Base-by-base conservation (phyloP, 2,113 vertebrate genomes). In the Megaptera novaeangliae region DNA sequence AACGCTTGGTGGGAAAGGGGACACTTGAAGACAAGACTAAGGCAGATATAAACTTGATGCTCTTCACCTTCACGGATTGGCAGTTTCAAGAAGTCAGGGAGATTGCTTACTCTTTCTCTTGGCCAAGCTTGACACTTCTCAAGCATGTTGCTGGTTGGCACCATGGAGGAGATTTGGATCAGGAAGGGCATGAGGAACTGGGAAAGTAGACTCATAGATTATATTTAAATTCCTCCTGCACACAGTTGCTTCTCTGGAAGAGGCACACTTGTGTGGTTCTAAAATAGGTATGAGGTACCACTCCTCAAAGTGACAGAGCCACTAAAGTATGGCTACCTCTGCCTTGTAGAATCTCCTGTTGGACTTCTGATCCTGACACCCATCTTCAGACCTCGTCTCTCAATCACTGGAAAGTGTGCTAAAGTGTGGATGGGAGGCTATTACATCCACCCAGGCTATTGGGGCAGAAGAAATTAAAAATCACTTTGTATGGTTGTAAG, bases 281-380 rank as follows among this genome's bases (percentile, higher is more conserved):
- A 49, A 44, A 18, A 7, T 1, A n/a, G 11, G 10, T 13, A 25
- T 10, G 4, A 88, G 20, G 17, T 18, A 10, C 0, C 2, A 5
- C 59, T 18, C 31, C 8, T 82, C 66, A 46, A 61, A 74, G 25
- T 27, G 27, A n/a, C 31, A 31, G 15, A n/a, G 39, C 15, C 41
- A 36, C 44, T 29, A 5, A 64, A 7, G 3, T 9, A 36, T 18
- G 18, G 15, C 41, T 52, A 10, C 41, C 21, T 18, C n/a, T 68
- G 34, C 5, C 36, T 27, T 41, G 75, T 39, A 31, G 39, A 23
- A 31, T 85, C 23, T 18, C 46, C 21, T 46, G 3, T 78, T 15
- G 31, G 64, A 85, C 2, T n/a, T 61, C 27, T 55, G 68, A 41
- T 36, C 8, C 15, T 77, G 36, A 59, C 21, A 25, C 25, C 29